Percentiles rank a stretch among this genome's conserved stretches.
Evolutionary conservation across 1,140 invertebrate species (phyloP).

Genomic region (Hycleus cichorii): DNA sequence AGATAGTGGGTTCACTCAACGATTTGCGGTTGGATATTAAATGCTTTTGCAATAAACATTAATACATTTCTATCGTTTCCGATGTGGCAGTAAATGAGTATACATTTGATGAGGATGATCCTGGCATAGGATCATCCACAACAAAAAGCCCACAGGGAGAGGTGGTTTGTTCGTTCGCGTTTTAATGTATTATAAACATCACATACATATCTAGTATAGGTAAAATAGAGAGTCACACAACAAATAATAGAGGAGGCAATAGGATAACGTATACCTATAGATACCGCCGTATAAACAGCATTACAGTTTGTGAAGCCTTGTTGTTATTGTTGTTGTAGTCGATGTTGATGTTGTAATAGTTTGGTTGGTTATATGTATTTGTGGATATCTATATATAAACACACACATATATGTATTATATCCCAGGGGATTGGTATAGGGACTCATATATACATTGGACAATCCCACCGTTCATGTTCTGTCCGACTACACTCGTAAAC

Average conservation of each 20-base stretch:
- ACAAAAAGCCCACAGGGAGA: too few species aligned
- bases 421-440: slow-evolving; percentile 5
- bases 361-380: not conserved
- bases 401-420: not conserved
- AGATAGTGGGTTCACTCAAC: not conserved
- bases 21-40: slow-evolving; percentile 12
- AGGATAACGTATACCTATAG: too few species aligned
- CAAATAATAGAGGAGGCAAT: too few species aligned
- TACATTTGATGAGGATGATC: slow-evolving; percentile 13
- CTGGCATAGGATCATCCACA: not conserved
- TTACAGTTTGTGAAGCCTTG: too few species aligned
- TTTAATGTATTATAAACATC: too few species aligned
- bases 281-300: too few species aligned
- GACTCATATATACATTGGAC: slow-evolving; percentile 4
- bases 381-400: not conserved
- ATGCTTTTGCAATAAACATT: slow-evolving; percentile 11
- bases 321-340: too few species aligned
- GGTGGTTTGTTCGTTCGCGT: too few species aligned
- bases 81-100: slow-evolving; percentile 9
- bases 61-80: not conserved
- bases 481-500: slow-evolving; percentile 39
- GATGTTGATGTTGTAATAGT: too few species aligned
- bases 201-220: too few species aligned
- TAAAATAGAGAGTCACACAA: too few species aligned
- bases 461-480: slow-evolving; percentile 29